phyloP scores from a whole-genome alignment of 2,888 invertebrate species.

The Dascillus cervinus region DNA sequence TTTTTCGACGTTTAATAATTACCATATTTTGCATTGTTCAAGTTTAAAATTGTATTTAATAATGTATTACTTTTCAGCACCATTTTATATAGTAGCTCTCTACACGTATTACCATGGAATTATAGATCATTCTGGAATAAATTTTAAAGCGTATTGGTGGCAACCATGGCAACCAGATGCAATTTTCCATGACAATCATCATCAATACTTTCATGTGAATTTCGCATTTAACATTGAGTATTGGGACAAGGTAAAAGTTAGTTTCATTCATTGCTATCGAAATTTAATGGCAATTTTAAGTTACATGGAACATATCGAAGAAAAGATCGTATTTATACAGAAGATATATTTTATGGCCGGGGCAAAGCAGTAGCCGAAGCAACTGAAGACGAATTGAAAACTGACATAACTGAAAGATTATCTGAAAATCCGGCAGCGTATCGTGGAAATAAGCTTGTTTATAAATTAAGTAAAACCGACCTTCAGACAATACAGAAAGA shows the following conservation, averaged over 20 bases:
- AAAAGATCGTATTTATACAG: slow-evolving; percentile 56
- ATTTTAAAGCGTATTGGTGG: slow-evolving; percentile 67
- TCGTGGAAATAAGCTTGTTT: slow-evolving; percentile 19
- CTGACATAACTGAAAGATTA: slow-evolving; percentile 41
- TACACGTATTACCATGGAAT: slow-evolving; percentile 67
- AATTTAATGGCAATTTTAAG: slow-evolving; percentile 43
- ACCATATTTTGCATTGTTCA: too few species aligned
- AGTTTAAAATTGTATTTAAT: not conserved
- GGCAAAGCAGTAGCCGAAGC: slow-evolving; percentile 47
- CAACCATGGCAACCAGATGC: slow-evolving; percentile 70
- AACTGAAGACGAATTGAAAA: slow-evolving; percentile 45
- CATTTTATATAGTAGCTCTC: slow-evolving; percentile 41
- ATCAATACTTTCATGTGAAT: slow-evolving; percentile 71
- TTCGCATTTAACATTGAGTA: slow-evolving; percentile 63
- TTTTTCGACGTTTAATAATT: not conserved
- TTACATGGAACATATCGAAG: slow-evolving; percentile 61
- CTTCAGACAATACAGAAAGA: slow-evolving; percentile 4
- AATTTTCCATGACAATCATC: slow-evolving; percentile 70
- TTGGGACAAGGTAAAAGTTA: slow-evolving; percentile 56
- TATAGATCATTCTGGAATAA: slow-evolving; percentile 67
- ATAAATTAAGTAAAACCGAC: slow-evolving; percentile 2
- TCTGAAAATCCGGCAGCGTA: slow-evolving; percentile 46
- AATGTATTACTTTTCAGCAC: slow-evolving; percentile 32
- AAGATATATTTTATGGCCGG: slow-evolving; percentile 56
- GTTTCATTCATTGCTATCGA: not conserved